phyloP scores from a whole-genome alignment of 1,140 invertebrate species.

The Lysiphlebus fabarum region DNA sequence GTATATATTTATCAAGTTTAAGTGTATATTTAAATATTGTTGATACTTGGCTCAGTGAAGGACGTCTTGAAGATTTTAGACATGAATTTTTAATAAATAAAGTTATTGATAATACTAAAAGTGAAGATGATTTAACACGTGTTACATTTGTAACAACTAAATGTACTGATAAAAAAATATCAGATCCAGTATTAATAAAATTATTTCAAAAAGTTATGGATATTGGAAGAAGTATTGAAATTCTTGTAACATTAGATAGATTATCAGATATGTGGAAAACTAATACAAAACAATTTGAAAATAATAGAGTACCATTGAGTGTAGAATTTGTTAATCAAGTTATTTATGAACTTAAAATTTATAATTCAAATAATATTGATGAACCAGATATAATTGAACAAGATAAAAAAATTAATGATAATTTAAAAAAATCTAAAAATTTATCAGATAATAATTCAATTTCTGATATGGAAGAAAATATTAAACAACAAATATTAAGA shows the following conservation, averaged over 20 bases:
- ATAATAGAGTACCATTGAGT: constrained; percentile 35
- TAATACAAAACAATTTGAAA: constrained; percentile 29
- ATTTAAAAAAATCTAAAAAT: constrained; percentile 14
- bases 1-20: constrained; percentile 54
- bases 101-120: constrained; percentile 35
- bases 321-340: constrained; percentile 42
- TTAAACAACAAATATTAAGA: constrained; percentile 40
- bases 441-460: constrained; percentile 4
- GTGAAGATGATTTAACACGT: constrained; percentile 11
- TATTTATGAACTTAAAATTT: constrained; percentile 40
- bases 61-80: constrained; percentile 55
- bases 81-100: constrained; percentile 57
- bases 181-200: constrained; percentile 47
- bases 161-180: constrained; percentile 31
- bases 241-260: constrained; percentile 47
- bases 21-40: constrained; percentile 57
- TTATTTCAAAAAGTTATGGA: constrained; percentile 45
- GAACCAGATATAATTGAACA: constrained; percentile 17
- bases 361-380: constrained; percentile 30
- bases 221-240: constrained; percentile 49
- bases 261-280: constrained; percentile 47
- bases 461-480: constrained; percentile 36
- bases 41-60: constrained; percentile 57
- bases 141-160: constrained; percentile 40
- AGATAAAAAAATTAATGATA: constrained; percentile 1